Base-by-base conservation (phyloP, 1,140 invertebrate genomes). In the Trialeurodes vaporariorum region DNA sequence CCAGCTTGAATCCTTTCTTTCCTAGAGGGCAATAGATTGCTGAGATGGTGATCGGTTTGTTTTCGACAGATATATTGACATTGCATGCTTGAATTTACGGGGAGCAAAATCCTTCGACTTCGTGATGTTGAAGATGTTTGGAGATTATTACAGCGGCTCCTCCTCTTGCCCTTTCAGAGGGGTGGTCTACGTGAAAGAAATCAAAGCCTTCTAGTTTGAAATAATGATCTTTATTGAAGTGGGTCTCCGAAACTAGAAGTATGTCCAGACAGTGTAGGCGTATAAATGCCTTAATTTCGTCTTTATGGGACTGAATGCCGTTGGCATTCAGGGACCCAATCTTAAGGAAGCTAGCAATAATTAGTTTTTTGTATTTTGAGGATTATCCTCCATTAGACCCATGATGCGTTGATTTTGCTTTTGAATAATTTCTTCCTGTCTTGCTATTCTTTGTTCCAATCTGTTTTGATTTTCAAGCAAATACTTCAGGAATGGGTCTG, bases 71-170 rank as follows among this genome's bases (percentile, higher is more conserved):
- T 49, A 49, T 17, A 49, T 17, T 9, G 17, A 49, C 17, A 17
- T 49, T 49, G 34, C 34, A 49, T 49, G 34, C 34, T 49, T 49
- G 34, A 17, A 49, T 49, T 9, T 49, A 49, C 5, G 5, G 5
- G 17, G 34, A 49, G 5, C 5, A 5, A 49, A 49, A 49, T 5
- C 17, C 5, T 17, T 49, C 34, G 5, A 21, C 25, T 64, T 34
- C 34, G 26, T 27, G 34, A 23, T 64, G 63, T 27, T 27, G 12
- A 27, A 66, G 58, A 25, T 25, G 21, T n/a, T 66, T 66, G 0
- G 65, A 66, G 25, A 66, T 27, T 34, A 66, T 24, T 13, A 66
- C 23, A 27, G 1, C 49, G 11, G 25, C 63, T 22, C 65, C 58
- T 0, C 23, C 59, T 13, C 27, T 49, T n/a, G 65, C 58, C n/a